Conservation (phyloP, 2,888 invertebrate genomes). For the Troides helena region DNA sequence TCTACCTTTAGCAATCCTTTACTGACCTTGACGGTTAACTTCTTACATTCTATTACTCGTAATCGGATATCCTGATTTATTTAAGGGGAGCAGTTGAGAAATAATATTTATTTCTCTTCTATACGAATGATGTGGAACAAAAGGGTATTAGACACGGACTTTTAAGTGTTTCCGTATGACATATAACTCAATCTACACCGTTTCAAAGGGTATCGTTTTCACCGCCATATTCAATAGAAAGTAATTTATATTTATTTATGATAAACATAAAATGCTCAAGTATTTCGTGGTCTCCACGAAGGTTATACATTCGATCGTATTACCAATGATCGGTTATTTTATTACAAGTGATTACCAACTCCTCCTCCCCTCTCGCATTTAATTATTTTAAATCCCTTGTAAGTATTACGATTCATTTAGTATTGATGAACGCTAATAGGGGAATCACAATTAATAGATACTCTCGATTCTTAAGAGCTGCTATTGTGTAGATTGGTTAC, state of each 20-base stretch:
- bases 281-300: constrained; percentile 18
- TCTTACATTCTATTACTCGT: not conserved
- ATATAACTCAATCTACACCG: constrained; percentile 63
- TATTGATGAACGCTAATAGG: constrained; percentile 16
- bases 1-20: not conserved
- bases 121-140: constrained; percentile 55
- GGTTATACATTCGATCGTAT: constrained; percentile 12
- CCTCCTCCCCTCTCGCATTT: constrained; percentile 7
- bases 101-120: constrained; percentile 20
- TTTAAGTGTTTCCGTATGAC: constrained; percentile 43
- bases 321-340: constrained; percentile 29
- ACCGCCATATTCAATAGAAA: constrained; percentile 39
- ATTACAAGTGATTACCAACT: constrained; percentile 19
- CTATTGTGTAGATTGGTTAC: constrained; percentile 4
- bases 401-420: constrained; percentile 17
- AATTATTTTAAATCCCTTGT: constrained; percentile 29
- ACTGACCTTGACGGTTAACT: not conserved
- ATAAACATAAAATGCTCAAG: not conserved
- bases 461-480: not conserved
- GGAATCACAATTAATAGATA: constrained; percentile 21
- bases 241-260: constrained; percentile 57
- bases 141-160: constrained; percentile 57
- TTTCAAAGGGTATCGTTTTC: constrained; percentile 40
- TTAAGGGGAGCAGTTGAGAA: not conserved
- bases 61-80: not conserved